Percentiles rank a stretch among this genome's conserved stretches.
Evolutionary conservation across 2,797 vertebrate genomes (phyloP).

Genomic region (Phrynocephalus forsythii): DNA sequence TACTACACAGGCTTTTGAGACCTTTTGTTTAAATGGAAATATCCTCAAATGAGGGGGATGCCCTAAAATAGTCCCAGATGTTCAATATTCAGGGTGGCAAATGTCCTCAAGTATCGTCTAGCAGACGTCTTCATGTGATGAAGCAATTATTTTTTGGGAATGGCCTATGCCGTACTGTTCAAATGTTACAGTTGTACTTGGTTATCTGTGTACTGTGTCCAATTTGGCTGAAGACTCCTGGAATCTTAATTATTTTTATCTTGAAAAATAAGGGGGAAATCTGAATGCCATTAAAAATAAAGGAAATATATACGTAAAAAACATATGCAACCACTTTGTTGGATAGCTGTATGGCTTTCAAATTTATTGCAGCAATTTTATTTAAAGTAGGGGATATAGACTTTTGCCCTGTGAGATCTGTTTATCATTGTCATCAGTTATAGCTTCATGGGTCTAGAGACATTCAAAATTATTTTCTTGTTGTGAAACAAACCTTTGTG

Average conservation of each 20-base stretch:
- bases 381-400: not conserved
- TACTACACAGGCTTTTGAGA: not conserved
- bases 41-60: not conserved
- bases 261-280: not conserved
- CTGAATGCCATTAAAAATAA: not conserved
- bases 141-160: conserved; percentile 7
- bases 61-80: conserved; percentile 6
- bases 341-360: not conserved
- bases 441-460: not conserved
- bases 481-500: not conserved
- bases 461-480: not conserved
- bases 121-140: not conserved
- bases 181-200: not conserved
- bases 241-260: not conserved
- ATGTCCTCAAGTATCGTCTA: not conserved
- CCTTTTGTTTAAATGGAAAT: not conserved
- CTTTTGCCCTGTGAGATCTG: not conserved
- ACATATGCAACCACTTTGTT: not conserved
- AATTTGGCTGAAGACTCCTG: not conserved
- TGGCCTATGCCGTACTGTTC: not conserved
- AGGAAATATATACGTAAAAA: not conserved
- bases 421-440: conserved; percentile 19
- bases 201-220: not conserved
- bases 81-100: conserved; percentile 1
- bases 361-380: not conserved